Evolutionary conservation across 2,888 invertebrate species (phyloP).

Genomic region (Diplolepis rosae): DNA sequence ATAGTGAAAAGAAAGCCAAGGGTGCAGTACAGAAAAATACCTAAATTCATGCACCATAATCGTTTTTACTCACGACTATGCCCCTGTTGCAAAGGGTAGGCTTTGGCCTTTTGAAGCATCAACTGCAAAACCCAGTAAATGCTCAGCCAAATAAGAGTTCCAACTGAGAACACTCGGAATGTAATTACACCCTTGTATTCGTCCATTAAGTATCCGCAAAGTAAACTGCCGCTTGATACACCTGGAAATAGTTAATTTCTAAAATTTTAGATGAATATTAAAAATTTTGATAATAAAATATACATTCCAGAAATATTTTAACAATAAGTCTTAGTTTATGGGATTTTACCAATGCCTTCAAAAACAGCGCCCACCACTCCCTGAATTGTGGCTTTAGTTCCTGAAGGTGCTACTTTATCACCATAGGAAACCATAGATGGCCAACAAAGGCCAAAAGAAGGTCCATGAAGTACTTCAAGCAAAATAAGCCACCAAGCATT

Average conservation of each 20-base stretch:
- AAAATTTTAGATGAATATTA: no score
- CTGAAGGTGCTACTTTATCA: conserved; percentile 86
- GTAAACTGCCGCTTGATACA: conserved; percentile 85
- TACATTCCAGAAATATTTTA: no score
- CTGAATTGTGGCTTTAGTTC: conserved; percentile 90
- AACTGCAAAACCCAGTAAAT: conserved; percentile 67
- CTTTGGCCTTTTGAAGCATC: conserved; percentile 63
- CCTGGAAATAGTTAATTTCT: conserved; percentile 69
- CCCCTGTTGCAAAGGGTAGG: conserved; percentile 64
- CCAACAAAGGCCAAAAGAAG: conserved; percentile 92
- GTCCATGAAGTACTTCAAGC: conserved; percentile 89
- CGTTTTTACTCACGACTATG: conserved; percentile 70
- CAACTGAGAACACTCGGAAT: conserved; percentile 84
- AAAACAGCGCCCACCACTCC: conserved; percentile 91
- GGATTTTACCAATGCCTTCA: conserved; percentile 82
- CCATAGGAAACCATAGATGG: conserved; percentile 93
- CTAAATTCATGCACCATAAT: conserved; percentile 40
- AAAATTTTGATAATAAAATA: no score
- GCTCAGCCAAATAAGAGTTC: conserved; percentile 76
- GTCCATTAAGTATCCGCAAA: conserved; percentile 84
- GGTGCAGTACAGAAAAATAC: conserved; percentile 20
- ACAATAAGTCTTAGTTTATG: no score
- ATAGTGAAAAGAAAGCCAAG: conserved; percentile 29
- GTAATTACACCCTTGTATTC: conserved; percentile 80
- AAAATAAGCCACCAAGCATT: conserved; percentile 91